A percentile compares a stretch with the other conserved stretches of the same genome.
These are phyloP conservation scores for Crepidodera aurea DNA, from an alignment of 2,888 invertebrate genomes.

Conservation along the genomic window DNA sequence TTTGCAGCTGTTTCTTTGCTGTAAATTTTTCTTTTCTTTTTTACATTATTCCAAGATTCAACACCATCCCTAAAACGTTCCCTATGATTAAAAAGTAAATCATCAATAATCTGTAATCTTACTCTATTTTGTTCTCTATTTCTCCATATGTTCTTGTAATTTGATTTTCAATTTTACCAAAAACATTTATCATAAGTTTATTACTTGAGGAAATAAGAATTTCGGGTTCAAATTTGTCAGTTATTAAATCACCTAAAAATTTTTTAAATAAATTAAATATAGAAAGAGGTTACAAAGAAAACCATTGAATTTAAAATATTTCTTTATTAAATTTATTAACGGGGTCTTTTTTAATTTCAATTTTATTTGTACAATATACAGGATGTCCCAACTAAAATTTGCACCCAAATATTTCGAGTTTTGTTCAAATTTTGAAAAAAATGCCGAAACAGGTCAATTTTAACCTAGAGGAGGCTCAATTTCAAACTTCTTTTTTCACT, in stretches of 20 bases:
- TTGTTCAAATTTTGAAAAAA: no score
- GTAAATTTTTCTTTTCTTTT: slow-evolving; percentile 39
- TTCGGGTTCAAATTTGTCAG: slow-evolving; percentile 53
- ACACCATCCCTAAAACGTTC: slow-evolving; percentile 38
- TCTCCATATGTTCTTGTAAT: slow-evolving; percentile 47
- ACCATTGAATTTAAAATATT: no score
- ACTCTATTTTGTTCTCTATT: slow-evolving; percentile 42
- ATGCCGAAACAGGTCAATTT: no score
- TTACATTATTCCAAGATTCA: slow-evolving; percentile 41
- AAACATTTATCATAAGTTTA: slow-evolving; percentile 47
- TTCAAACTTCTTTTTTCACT: no score
- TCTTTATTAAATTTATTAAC: no score
- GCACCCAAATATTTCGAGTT: no score
- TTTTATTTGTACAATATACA: no score
- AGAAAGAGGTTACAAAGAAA: no score
- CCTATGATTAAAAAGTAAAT: slow-evolving; percentile 23
- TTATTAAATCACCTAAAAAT: slow-evolving; percentile 54
- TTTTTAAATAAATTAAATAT: no score
- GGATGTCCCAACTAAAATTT: no score
- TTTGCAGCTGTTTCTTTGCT: slow-evolving; percentile 37
- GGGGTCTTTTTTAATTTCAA: no score
- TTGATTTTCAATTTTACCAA: slow-evolving; percentile 41
- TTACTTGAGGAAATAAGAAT: slow-evolving; percentile 35
- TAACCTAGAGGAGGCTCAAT: no score
- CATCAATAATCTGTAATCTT: slow-evolving; percentile 27